phyloP scores from a whole-genome alignment of 2,888 invertebrate species.

The Agonum fuliginosum region DNA sequence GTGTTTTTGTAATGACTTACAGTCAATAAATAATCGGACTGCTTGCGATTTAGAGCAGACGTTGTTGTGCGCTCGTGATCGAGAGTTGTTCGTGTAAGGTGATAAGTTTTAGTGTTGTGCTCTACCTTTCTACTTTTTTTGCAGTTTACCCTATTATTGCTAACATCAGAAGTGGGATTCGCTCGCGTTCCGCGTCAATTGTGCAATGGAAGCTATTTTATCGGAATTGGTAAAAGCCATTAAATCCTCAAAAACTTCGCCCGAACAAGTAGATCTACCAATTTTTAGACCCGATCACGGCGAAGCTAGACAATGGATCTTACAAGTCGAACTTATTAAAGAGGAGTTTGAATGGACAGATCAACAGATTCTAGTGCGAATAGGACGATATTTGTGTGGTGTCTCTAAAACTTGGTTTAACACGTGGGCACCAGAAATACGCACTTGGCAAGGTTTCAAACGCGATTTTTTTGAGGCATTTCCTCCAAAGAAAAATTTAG shows the following conservation, averaged over 20 bases:
- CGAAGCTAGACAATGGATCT: background rate
- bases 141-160: too few species aligned
- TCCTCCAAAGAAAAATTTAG: constrained; percentile 62
- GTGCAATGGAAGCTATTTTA: background rate
- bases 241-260: background rate
- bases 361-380: constrained; percentile 57
- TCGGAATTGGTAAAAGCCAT: background rate
- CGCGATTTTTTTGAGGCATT: constrained; percentile 64
- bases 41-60: too few species aligned
- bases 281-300: background rate
- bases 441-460: constrained; percentile 62
- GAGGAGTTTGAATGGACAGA: constrained; percentile 58
- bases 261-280: background rate
- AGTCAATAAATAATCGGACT: too few species aligned
- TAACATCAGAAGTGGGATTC: background rate
- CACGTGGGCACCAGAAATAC: constrained; percentile 61
- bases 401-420: constrained; percentile 54
- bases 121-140: too few species aligned
- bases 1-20: too few species aligned
- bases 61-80: too few species aligned
- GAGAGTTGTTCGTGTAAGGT: too few species aligned
- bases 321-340: constrained; percentile 42
- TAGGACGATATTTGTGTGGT: constrained; percentile 55
- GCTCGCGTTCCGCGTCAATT: background rate
- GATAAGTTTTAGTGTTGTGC: too few species aligned